Conservation (phyloP, 2,888 invertebrate species). For the Nudaria mundana region DNA sequence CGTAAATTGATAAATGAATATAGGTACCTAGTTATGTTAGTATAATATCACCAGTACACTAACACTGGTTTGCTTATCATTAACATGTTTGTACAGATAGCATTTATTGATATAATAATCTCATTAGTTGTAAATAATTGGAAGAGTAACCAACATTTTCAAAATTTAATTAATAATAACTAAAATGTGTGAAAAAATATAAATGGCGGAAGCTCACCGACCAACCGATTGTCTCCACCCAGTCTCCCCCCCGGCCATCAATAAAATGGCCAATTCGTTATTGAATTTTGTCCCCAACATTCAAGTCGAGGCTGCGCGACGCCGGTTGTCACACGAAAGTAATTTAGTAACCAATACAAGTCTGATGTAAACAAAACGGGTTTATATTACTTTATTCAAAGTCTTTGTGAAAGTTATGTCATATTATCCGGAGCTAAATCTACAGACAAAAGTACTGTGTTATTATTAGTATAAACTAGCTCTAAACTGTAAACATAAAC, state of each 20-base stretch:
- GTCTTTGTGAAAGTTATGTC: slow-evolving; percentile 76
- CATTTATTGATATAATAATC: slow-evolving; percentile 24
- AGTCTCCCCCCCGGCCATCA: slow-evolving; percentile 78
- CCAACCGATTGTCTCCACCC: slow-evolving; percentile 73
- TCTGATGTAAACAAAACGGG: slow-evolving; percentile 68
- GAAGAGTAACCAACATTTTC: slow-evolving; percentile 52
- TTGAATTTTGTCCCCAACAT: slow-evolving; percentile 78
- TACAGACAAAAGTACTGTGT: slow-evolving; percentile 53
- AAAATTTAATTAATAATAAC: slow-evolving; percentile 45
- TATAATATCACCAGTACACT: slow-evolving; percentile 24
- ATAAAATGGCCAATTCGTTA: slow-evolving; percentile 82
- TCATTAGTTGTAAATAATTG: slow-evolving; percentile 26
- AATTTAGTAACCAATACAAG: slow-evolving; percentile 63
- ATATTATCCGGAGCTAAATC: slow-evolving; percentile 61
- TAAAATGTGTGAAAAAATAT: slow-evolving; percentile 53
- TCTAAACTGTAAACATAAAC: slow-evolving; percentile 56
- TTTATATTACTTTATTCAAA: slow-evolving; percentile 49
- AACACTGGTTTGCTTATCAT: slow-evolving; percentile 37
- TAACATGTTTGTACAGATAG: slow-evolving; percentile 30
- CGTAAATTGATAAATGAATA: slow-evolving; percentile 19
- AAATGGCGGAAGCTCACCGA: slow-evolving; percentile 76
- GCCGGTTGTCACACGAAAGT: slow-evolving; percentile 72
- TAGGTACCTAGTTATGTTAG: slow-evolving; percentile 10
- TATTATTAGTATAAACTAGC: slow-evolving; percentile 42
- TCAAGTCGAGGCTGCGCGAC: slow-evolving; percentile 71